Percentiles rank a stretch among this genome's conserved stretches.
These are phyloP conservation scores for Athene noctua DNA, from an alignment of 2,113 vertebrate genomes.

Conservation along the genomic window DNA sequence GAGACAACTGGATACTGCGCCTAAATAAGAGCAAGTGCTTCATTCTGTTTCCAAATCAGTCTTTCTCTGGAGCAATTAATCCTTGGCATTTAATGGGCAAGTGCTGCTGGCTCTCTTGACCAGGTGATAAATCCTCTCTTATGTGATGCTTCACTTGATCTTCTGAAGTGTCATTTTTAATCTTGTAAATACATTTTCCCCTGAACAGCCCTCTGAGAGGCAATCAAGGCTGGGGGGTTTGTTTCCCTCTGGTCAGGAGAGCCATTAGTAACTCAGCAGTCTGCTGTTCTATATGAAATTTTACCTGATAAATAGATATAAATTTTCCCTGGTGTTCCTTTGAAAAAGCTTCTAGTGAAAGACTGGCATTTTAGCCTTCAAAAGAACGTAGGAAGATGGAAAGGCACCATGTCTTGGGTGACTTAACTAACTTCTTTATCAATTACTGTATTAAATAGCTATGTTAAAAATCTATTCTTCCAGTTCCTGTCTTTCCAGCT, in stretches of 20 bases:
- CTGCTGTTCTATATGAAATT: conserved; percentile 17
- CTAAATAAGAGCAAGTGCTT: conserved; percentile 4
- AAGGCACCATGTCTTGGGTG: background rate
- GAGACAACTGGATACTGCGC: background rate
- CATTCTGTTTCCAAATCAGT: conserved; percentile 34
- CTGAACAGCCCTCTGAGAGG: conserved; percentile 46
- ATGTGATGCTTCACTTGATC: conserved; percentile 47
- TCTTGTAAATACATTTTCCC: conserved; percentile 45
- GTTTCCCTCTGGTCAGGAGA: conserved; percentile 44
- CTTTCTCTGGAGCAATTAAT: conserved; percentile 60
- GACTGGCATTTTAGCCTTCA: background rate
- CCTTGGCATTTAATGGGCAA: conserved; percentile 30
- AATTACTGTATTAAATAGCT: background rate
- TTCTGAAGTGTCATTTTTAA: conserved; percentile 57
- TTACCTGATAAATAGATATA: conserved; percentile 37
- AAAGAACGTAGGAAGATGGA: background rate
- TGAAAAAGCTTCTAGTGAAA: background rate
- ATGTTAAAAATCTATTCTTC: background rate
- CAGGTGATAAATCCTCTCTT: conserved; percentile 33
- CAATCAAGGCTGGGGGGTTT: conserved; percentile 59
- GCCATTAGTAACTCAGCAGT: conserved; percentile 58
- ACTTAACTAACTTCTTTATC: background rate
- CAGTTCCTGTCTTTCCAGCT: background rate
- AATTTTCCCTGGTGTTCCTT: conserved; percentile 34
- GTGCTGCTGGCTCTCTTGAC: conserved; percentile 38